Evolutionary conservation across 2,113 vertebrate genomes (phyloP), one percentile per base, ranked within the genome.

Genomic region (Plecturocebus donacophilus): DNA sequence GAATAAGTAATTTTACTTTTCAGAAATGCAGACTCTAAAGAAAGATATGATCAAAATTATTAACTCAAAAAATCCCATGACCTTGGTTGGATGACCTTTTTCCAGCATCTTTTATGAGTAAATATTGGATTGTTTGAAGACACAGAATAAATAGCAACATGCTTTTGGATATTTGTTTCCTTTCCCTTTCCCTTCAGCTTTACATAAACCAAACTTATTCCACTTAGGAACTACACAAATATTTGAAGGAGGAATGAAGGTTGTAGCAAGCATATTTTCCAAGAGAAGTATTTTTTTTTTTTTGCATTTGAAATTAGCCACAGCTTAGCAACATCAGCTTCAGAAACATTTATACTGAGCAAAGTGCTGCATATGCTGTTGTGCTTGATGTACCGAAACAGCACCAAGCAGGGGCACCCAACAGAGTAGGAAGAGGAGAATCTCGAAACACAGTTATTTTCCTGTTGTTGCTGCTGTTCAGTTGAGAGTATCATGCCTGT

Each of bases 241-340:
- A 95, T 32, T 45, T 82, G 40, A 94, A 95, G 87, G 75, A 56
- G 79, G 87, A 30, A 49, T 93, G 89, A 97, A 96, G 79, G 38
- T 87, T 94, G 70, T 49, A 81, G 75, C 82, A 94, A 95, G 80
- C 32, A 16, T 81, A 91, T 93, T 95, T 97, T 96, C 52, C 56
- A 87, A 25, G 47, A 87, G 66, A 80, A 84, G 12, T 91, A 32
- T 61, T 38, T 92, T 97, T 98, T 95, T 93, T 38, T 92, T 97
- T 98, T 95, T 93, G 73, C 52, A 95, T 83, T 94, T 97, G 80
- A 95, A 98, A 97, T 96, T 94, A 95, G 49, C 68, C 84, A 93
- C 45, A 97, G 90, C 82, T 95, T 95, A 97, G 94, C 82, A 96
- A 96, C 7, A 0, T 61, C 86, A 87, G 86, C 79, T 75, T 95